Evolutionary conservation across 2,888 invertebrate species (phyloP).

Genomic region (Augiades crinisus): DNA sequence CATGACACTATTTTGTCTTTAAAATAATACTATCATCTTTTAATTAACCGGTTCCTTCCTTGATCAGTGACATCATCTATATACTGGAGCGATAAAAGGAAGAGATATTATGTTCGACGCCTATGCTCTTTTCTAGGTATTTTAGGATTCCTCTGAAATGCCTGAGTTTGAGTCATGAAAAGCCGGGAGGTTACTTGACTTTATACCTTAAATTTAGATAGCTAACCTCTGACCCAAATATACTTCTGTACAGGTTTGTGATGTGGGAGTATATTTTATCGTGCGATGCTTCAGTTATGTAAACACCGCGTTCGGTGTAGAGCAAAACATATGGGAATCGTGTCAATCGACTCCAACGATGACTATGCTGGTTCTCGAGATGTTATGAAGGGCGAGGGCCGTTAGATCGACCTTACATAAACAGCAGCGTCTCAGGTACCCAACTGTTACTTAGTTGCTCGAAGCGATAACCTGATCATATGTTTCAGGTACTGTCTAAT

Average conservation of each 20-base stretch:
- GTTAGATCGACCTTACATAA: conserved; percentile 55
- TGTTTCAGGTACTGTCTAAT: no score
- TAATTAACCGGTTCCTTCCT: no score
- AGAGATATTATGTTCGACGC: no score
- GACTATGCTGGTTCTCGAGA: conserved; percentile 35
- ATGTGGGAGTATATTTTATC: conserved; percentile 44
- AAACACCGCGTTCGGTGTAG: conserved; percentile 48
- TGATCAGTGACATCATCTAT: no score
- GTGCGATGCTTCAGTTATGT: conserved; percentile 47
- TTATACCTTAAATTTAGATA: not conserved
- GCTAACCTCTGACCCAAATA: conserved; percentile 32
- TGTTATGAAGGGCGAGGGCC: conserved; percentile 67
- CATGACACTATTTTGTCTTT: no score
- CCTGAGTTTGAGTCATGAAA: no score
- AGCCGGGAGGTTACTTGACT: not conserved
- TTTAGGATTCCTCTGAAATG: no score
- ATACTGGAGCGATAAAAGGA: no score
- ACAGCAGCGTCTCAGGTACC: conserved; percentile 60
- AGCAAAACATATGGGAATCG: conserved; percentile 46
- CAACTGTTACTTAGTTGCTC: conserved; percentile 52
- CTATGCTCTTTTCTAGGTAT: no score
- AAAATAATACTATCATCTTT: no score
- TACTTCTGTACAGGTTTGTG: conserved; percentile 31
- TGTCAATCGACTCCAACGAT: conserved; percentile 32
- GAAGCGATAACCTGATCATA: conserved; percentile 59